Evolutionary conservation across 1,140 invertebrate genomes (phyloP).

Genomic region (Hyles euphorbiae): DNA sequence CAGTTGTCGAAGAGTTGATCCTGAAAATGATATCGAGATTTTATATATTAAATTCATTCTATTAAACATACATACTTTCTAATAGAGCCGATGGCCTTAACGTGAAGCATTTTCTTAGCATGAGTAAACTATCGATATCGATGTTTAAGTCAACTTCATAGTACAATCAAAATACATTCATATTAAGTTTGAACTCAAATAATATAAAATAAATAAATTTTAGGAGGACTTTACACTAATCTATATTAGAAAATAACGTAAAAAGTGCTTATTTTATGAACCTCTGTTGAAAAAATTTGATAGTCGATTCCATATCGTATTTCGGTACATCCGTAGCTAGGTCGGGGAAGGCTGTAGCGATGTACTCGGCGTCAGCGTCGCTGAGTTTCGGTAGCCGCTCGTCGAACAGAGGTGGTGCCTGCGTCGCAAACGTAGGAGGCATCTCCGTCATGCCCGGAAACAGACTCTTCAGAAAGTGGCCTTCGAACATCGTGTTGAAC

Average conservation of each 20-base stretch:
- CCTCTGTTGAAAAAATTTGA: slow-evolving; percentile 82
- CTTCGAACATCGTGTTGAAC: slow-evolving; percentile 86
- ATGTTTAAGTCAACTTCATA: too few relatives aligned
- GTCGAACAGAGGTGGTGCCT: slow-evolving; percentile 86
- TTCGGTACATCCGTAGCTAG: slow-evolving; percentile 68
- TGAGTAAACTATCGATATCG: too few relatives aligned
- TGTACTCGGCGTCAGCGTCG: slow-evolving; percentile 53
- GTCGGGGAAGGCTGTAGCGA: slow-evolving; percentile 51
- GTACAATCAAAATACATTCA: too few relatives aligned
- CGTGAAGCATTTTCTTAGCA: too few relatives aligned
- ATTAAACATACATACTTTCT: too few relatives aligned
- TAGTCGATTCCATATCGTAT: slow-evolving; percentile 80
- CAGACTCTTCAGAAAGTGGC: slow-evolving; percentile 89
- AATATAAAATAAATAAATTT: too few relatives aligned
- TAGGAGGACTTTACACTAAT: too few relatives aligned
- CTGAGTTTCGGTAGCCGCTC: slow-evolving; percentile 81
- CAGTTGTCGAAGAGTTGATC: slow-evolving; percentile 37
- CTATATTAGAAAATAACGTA: too few relatives aligned
- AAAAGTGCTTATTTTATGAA: slow-evolving; percentile 31
- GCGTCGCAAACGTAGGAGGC: slow-evolving; percentile 89
- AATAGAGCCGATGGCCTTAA: too few relatives aligned
- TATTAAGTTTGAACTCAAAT: too few relatives aligned
- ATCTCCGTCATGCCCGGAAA: slow-evolving; percentile 93
- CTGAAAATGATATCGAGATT: slow-evolving; percentile 31
- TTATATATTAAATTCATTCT: too few relatives aligned